A percentile compares a stretch with the other conserved stretches of the same genome.
phyloP scores from a whole-genome alignment of 2,113 vertebrate species.

The Brachyistius frenatus region DNA sequence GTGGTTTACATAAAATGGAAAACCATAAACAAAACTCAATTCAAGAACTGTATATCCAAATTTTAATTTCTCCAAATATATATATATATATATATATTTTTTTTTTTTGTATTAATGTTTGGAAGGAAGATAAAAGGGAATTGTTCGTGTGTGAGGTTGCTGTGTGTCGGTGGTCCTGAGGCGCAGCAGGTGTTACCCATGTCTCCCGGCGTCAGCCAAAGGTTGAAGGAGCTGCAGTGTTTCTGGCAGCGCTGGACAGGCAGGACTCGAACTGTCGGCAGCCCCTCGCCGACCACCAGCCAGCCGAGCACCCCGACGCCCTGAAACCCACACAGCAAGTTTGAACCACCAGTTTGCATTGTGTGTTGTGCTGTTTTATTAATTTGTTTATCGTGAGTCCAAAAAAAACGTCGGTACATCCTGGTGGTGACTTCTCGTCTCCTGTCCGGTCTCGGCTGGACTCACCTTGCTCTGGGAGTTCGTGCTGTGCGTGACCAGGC shows the following conservation, averaged over 20 bases:
- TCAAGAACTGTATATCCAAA: too few relatives aligned
- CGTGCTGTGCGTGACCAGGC: slow-evolving; percentile 79
- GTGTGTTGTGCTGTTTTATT: too few relatives aligned
- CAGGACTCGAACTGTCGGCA: slow-evolving; percentile 75
- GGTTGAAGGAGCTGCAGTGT: slow-evolving; percentile 84
- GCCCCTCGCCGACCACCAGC: slow-evolving; percentile 83
- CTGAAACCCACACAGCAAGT: slow-evolving; percentile 59
- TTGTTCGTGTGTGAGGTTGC: background rate
- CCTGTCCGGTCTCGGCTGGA: background rate
- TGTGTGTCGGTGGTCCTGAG: background rate
- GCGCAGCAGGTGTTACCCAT: slow-evolving; percentile 70
- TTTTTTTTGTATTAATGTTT: too few relatives aligned
- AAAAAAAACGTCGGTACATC: too few relatives aligned
- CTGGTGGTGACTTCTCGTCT: too few relatives aligned
- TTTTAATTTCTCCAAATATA: too few relatives aligned
- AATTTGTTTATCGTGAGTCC: too few relatives aligned
- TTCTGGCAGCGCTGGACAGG: slow-evolving; percentile 80
- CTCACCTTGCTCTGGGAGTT: slow-evolving; percentile 79
- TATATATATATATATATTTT: too few relatives aligned
- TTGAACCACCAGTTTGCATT: too few relatives aligned
- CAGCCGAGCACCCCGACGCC: slow-evolving; percentile 75
- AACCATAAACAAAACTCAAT: too few relatives aligned
- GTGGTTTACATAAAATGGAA: too few relatives aligned
- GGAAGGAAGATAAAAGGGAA: too few relatives aligned
- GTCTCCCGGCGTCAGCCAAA: slow-evolving; percentile 83